A percentile compares a stretch with the other conserved stretches of the same genome.
phyloP scores from a whole-genome alignment of 2,113 vertebrate genomes.

The Tragelaphus buxtoni region DNA sequence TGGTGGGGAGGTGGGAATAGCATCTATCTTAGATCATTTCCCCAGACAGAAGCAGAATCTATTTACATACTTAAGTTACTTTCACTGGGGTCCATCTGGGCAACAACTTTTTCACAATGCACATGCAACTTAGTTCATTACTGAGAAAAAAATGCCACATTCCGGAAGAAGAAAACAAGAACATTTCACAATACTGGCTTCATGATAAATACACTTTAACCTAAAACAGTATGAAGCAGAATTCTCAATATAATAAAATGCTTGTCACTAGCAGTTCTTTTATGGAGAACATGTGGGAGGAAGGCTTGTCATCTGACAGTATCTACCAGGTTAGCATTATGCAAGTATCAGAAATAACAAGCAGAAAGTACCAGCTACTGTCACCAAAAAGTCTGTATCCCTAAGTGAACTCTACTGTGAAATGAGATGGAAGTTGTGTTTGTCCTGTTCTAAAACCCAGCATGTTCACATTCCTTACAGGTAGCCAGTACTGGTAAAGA shows the following conservation, averaged over 20 bases:
- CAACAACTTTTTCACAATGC: neutral
- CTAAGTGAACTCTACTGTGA: conserved; percentile 51
- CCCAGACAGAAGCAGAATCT: neutral
- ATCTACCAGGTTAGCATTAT: conserved; percentile 45
- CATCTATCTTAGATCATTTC: neutral
- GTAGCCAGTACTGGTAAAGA: conserved; percentile 5
- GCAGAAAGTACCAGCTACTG: conserved; percentile 47
- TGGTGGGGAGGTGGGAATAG: neutral
- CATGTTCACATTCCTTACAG: neutral
- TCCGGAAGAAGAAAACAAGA: conserved; percentile 10
- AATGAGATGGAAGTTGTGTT: conserved; percentile 5
- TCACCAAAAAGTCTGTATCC: conserved; percentile 55
- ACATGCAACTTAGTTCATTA: neutral
- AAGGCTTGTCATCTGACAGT: conserved; percentile 51
- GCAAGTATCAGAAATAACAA: conserved; percentile 47
- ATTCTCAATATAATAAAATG: conserved; percentile 33
- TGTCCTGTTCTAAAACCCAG: conserved; percentile 41
- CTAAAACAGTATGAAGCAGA: neutral
- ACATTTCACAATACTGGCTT: conserved; percentile 4
- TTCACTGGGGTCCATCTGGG: neutral
- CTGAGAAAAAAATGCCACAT: neutral
- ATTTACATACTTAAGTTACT: conserved; percentile 3
- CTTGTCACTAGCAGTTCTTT: conserved; percentile 36
- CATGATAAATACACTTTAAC: neutral
- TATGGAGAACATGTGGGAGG: conserved; percentile 40